A percentile compares a stretch with the other conserved stretches of the same genome.
phyloP scores from a whole-genome alignment of 2,888 invertebrate genomes.

The Eulithis prunata region DNA sequence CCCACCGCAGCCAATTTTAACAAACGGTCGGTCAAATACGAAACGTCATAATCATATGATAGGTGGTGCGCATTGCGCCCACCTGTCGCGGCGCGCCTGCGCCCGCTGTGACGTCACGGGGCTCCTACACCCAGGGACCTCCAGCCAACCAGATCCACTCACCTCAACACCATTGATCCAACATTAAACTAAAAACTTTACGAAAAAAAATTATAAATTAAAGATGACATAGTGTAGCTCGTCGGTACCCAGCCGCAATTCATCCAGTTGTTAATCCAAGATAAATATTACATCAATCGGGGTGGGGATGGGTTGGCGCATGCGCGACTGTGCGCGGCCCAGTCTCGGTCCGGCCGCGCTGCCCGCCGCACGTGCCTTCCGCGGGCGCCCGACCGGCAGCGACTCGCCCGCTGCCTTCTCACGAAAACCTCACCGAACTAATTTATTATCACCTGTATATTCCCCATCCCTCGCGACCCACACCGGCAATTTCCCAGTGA shows the following conservation, averaged over 20 bases:
- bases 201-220: neutral
- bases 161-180: conserved; percentile 69
- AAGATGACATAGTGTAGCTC: conserved; percentile 5
- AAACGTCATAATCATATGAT: conserved; percentile 83
- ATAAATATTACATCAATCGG: conserved; percentile 84
- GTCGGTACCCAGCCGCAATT: conserved; percentile 58
- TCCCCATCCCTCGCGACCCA: conserved; percentile 26
- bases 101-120: conserved; percentile 77
- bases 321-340: conserved; percentile 57
- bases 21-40: conserved; percentile 59
- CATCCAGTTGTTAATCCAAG: conserved; percentile 82
- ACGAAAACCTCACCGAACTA: conserved; percentile 52
- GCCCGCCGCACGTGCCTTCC: conserved; percentile 71
- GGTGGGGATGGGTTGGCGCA: conserved; percentile 51
- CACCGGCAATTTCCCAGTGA: conserved; percentile 24
- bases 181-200: conserved; percentile 60
- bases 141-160: conserved; percentile 50
- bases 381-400: conserved; percentile 73
- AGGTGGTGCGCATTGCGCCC: conserved; percentile 82
- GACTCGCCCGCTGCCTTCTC: conserved; percentile 67
- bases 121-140: conserved; percentile 48
- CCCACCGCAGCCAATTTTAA: conserved; percentile 32
- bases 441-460: conserved; percentile 33
- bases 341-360: conserved; percentile 80
- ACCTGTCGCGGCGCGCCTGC: conserved; percentile 82